Evolutionary conservation across 1,140 invertebrate genomes (phyloP), one percentile per base, ranked within the genome.

Genomic region (Atopsyche davidsoni): DNA sequence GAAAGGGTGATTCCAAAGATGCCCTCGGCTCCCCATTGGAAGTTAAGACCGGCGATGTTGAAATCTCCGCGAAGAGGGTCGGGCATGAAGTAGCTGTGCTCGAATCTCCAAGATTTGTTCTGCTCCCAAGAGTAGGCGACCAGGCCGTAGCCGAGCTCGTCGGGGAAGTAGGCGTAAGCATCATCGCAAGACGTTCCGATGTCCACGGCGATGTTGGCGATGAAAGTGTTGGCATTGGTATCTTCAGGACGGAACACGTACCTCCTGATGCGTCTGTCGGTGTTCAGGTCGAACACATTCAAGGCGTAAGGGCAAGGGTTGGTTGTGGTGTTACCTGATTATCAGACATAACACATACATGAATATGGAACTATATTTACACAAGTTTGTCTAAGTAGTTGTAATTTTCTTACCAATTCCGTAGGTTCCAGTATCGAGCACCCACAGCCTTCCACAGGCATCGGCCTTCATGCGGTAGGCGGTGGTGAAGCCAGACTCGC

Each of bases 1-100:
- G 85, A 81, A 2, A 88, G 61, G 0, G 81, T 78, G 66, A 89
- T 83, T 1, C 86, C 86, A 53, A 89, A 89, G 35, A 90, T 85
- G 4, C 86, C 87, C 66, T 90, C 87, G 36, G 81, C 78, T 4
- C 75, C 77, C 87, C 86, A 89, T 65, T 89, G 85, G 73, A 88
- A 90, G 61, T 88, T 88, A 1, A 89, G 63, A 2, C 85, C 85
- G 4, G 77, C 82, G 31, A 87, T 82, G 57, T 85, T 87, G 64
- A 83, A 89, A 61, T 87, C 83, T 4, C 86, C 86, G 14, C 76
- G 70, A 2, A 89, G 61, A 0, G 87, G 87, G 63, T 90, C 87
- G 0, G 87, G 86, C 66, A 83, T 77, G 63, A 89, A 88, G 63
- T 75, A 89, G 41, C 83, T 81, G 57, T 90, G 86, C 10, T 64